Base-by-base conservation (phyloP, 92 coral and sea anemone species). In the Phenganax marumi region DNA sequence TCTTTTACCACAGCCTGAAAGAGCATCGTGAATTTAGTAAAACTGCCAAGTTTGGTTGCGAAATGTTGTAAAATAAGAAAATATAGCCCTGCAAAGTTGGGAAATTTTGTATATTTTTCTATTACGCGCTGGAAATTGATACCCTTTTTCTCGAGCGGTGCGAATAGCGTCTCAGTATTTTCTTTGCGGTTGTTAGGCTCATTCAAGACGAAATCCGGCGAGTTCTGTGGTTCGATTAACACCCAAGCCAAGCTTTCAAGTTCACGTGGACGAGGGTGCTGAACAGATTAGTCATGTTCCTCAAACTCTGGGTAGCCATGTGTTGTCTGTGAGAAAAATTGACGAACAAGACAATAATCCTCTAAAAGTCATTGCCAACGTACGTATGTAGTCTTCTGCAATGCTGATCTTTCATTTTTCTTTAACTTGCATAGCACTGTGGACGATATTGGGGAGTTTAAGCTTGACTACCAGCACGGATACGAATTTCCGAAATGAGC, bases 251-350 rank as follows among this genome's bases (percentile, higher is more conserved):
- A 75, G 60, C 19, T 93, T 93, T 65, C 82, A 84, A 18, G 97
- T 93, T 23, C 97, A 93, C 80, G 89, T 86, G 17, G 97, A 93
- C 54, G 92, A 90, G 13, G 91, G 88, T 17, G 61, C 81, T 3
- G 74, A 47, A 68, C 89, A 87, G 33, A 87, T 87, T 33, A 85
- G 89, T 7, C 84, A 84, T 47, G 86, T 89, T 56, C 90, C 90
- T 47, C 90, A 80, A n/a, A 83, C 77, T 50, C 47, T 88, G 52
- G 86, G 89, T 77, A 91, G 90, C 89, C 91, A 91, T 54, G 97
- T 93, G n/a, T 78, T 93, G 68, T 90, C 97, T 63, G 83, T 92
- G 0, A 84, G 91, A 18, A 93, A 93, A 85, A 93, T 97, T 8
- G 91, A 88, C 33, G 85, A 86, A 52, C 78, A 81, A 16, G 86